A percentile compares a stretch with the other conserved stretches of the same genome.
phyloP scores from a whole-genome alignment of 1,140 invertebrate genomes.

The Oscheius sp. region DNA sequence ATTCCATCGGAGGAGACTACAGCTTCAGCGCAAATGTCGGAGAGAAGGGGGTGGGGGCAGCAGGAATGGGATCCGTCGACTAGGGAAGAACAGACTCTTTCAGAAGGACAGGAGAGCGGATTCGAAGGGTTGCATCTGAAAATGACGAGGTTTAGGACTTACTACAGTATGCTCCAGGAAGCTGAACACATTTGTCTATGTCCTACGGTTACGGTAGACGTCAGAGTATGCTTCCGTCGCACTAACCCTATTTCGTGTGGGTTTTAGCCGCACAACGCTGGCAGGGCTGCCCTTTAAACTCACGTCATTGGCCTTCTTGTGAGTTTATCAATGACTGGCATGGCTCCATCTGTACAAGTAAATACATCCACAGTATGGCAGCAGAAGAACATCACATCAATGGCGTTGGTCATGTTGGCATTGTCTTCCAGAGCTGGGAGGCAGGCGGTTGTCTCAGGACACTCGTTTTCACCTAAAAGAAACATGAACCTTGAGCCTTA shows the following conservation, averaged over 20 bases:
- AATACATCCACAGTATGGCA: conserved; percentile 45
- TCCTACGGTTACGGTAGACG: too few relatives aligned
- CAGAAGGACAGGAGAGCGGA: conserved; percentile 40
- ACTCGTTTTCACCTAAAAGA: conserved; percentile 30
- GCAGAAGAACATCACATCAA: conserved; percentile 38
- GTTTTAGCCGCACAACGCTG: too few relatives aligned
- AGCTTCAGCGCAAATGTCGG: conserved; percentile 16
- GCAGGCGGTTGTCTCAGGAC: conserved; percentile 38
- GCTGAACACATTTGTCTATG: conserved; percentile 7
- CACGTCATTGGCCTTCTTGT: conserved; percentile 38
- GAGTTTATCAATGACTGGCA: conserved; percentile 24
- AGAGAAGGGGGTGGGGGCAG: conserved; percentile 29
- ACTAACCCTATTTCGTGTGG: too few relatives aligned
- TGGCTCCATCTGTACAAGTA: conserved; percentile 38
- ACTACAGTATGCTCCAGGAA: too few relatives aligned
- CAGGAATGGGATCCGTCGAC: conserved; percentile 39
- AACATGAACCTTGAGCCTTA: background rate
- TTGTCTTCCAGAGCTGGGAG: conserved; percentile 36
- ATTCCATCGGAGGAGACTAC: conserved; percentile 11
- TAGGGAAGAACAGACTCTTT: conserved; percentile 31
- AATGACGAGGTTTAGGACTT: too few relatives aligned
- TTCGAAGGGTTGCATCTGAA: conserved; percentile 33
- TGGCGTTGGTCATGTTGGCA: conserved; percentile 28
- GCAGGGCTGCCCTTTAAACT: too few relatives aligned
- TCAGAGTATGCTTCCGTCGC: too few relatives aligned